Evolutionary conservation across 2,113 vertebrate species (phyloP).

Genomic region (Apistogramma diplotaenia): DNA sequence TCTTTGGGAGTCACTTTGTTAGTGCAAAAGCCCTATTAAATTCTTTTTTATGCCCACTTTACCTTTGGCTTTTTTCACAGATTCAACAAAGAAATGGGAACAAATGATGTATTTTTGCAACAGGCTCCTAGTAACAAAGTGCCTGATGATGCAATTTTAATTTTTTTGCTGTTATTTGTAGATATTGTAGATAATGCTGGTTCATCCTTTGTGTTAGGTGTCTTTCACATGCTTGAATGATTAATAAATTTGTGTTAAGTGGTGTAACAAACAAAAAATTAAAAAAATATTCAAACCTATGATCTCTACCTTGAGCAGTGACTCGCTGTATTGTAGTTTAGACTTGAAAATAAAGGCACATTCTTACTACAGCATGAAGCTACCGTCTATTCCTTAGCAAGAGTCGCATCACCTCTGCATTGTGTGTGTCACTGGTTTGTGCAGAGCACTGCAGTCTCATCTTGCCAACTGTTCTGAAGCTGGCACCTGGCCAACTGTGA

Average conservation of each 20-base stretch:
- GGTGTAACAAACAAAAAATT: background rate
- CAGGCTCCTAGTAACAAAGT: too few relatives aligned
- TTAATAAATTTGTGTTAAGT: background rate
- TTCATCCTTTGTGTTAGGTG: too few relatives aligned
- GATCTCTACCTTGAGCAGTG: background rate
- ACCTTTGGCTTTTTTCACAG: too few relatives aligned
- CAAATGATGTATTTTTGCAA: too few relatives aligned
- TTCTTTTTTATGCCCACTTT: too few relatives aligned
- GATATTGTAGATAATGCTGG: too few relatives aligned
- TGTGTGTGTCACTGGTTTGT: slow-evolving; percentile 32
- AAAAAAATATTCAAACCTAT: background rate
- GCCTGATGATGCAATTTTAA: too few relatives aligned
- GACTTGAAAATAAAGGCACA: slow-evolving; percentile 22
- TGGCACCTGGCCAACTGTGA: slow-evolving; percentile 66
- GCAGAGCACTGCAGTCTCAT: slow-evolving; percentile 43
- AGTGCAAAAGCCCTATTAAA: too few relatives aligned
- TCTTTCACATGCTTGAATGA: background rate
- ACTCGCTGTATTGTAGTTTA: background rate
- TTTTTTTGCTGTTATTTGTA: too few relatives aligned
- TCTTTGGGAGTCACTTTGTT: too few relatives aligned
- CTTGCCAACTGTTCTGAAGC: slow-evolving; percentile 44
- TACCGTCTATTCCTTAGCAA: slow-evolving; percentile 18
- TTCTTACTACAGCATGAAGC: background rate
- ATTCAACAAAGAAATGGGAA: too few relatives aligned
- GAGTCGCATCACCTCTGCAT: slow-evolving; percentile 31